phyloP scores from a whole-genome alignment of 2,113 vertebrate genomes.

The Scomber japonicus region DNA sequence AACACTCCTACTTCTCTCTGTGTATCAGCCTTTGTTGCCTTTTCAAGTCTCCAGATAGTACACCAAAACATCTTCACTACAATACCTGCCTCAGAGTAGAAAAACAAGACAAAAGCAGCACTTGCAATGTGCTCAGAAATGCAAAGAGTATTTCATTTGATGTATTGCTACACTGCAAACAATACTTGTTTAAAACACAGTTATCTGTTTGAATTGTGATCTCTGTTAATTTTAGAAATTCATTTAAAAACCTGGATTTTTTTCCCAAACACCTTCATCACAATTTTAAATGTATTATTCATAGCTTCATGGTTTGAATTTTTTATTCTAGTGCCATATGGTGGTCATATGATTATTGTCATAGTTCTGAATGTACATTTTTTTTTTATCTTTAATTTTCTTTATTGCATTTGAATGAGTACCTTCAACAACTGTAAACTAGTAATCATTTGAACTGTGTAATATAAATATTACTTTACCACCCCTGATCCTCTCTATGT shows the following conservation, averaged over 20 bases:
- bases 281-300: neutral
- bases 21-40: slow-evolving; percentile 50
- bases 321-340: neutral
- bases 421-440: neutral
- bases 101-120: slow-evolving; percentile 19
- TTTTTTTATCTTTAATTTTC: neutral
- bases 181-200: neutral
- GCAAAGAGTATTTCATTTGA: slow-evolving; percentile 16
- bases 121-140: slow-evolving; percentile 12
- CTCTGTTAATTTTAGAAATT: neutral
- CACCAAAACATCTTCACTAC: slow-evolving; percentile 42
- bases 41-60: slow-evolving; percentile 50
- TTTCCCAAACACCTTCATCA: neutral
- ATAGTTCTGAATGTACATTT: neutral
- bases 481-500: slow-evolving; percentile 24
- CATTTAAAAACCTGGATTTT: neutral
- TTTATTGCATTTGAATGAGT: neutral
- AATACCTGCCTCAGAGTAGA: slow-evolving; percentile 20
- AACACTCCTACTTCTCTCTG: slow-evolving; percentile 46
- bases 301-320: neutral
- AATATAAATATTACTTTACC: slow-evolving; percentile 34
- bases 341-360: neutral
- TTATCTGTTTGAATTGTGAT: neutral
- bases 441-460: slow-evolving; percentile 14
- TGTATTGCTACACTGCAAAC: slow-evolving; percentile 1